Conservation (phyloP, 1,140 invertebrate genomes). For the Fopius arisanus region DNA sequence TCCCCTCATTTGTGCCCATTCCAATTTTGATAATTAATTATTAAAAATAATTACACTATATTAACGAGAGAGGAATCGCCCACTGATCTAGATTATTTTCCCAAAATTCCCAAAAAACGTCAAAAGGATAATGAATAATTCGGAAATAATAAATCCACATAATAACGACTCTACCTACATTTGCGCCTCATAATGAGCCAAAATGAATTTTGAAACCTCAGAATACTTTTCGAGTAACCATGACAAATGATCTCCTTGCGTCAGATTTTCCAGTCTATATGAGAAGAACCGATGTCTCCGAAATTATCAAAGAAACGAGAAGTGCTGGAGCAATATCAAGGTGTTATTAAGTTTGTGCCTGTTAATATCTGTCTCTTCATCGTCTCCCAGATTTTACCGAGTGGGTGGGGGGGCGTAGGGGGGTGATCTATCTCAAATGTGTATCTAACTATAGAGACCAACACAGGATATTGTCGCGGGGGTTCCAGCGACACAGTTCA, state of each 20-base stretch:
- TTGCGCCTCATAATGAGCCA: no score
- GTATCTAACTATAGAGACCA: constrained; percentile 62
- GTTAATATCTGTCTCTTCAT: constrained; percentile 18
- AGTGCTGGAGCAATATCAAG: neutral
- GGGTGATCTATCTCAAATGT: constrained; percentile 32
- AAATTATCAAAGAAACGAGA: neutral
- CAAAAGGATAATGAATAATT: no score
- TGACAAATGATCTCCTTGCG: neutral
- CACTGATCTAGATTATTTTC: no score
- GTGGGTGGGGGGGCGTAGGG: constrained; percentile 41
- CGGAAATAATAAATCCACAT: no score
- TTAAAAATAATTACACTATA: no score
- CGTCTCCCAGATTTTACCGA: constrained; percentile 11
- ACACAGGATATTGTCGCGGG: constrained; percentile 59
- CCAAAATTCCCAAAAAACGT: no score
- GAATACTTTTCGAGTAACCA: neutral
- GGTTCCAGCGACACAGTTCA: constrained; percentile 60
- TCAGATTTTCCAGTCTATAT: neutral
- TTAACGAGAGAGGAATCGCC: no score
- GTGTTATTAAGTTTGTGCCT: constrained; percentile 12
- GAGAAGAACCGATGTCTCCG: neutral
- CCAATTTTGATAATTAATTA: no score
- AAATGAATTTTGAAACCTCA: no score
- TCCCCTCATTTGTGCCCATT: no score
- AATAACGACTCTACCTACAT: no score